These are phyloP conservation scores for Taeniopygia guttata DNA, from an alignment of 2,797 vertebrate genomes.

Conservation along the genomic window DNA sequence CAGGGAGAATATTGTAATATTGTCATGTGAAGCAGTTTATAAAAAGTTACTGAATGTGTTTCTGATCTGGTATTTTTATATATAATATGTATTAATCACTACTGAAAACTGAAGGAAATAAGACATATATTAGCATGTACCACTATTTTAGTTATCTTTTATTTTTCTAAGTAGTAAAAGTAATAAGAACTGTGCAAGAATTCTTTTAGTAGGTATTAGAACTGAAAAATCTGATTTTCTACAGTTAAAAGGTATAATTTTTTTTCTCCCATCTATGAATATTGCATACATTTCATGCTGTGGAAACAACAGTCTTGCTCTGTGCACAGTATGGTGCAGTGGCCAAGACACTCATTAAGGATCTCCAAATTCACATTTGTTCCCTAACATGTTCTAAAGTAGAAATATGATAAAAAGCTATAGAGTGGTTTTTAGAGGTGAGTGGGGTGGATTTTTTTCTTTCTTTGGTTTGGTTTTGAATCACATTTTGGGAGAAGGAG, in stretches of 20 bases:
- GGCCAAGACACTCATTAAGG: not conserved
- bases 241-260: not conserved
- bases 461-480: not conserved
- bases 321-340: not conserved
- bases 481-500: accelerated
- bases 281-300: not conserved
- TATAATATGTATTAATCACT: not conserved
- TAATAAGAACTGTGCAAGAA: not conserved
- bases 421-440: accelerated
- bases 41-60: not conserved
- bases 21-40: not conserved
- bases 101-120: not conserved
- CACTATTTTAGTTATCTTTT: not conserved
- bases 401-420: not conserved
- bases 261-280: not conserved
- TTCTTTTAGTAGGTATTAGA: not conserved
- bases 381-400: not conserved
- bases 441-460: not conserved
- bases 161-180: not conserved
- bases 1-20: not conserved
- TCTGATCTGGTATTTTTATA: not conserved
- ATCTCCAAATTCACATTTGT: not conserved
- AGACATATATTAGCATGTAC: not conserved
- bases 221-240: not conserved
- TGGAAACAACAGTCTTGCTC: not conserved